phyloP scores from a whole-genome alignment of 2,113 vertebrate genomes.

The Scortum barcoo region DNA sequence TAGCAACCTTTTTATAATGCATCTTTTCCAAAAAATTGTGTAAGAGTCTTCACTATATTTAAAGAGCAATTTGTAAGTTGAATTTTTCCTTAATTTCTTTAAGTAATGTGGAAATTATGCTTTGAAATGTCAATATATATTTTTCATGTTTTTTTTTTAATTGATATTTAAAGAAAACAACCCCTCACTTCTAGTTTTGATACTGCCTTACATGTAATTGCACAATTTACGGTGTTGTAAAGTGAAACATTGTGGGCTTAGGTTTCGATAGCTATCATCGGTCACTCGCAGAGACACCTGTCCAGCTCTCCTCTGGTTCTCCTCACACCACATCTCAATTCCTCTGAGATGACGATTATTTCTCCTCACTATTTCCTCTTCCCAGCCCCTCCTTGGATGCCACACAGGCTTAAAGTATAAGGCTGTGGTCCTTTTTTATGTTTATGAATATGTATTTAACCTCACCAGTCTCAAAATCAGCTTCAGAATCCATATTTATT shows the following conservation, averaged over 20 bases:
- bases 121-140: neutral
- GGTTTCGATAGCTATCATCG: neutral
- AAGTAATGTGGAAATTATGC: neutral
- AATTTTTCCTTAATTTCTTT: neutral
- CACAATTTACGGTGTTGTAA: neutral
- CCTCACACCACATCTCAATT: neutral
- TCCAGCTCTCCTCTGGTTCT: neutral
- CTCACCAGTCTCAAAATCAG: neutral
- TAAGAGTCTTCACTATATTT: neutral
- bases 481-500: neutral
- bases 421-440: neutral
- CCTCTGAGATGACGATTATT: neutral
- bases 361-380: neutral
- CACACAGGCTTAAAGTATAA: neutral
- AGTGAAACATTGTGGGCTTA: neutral
- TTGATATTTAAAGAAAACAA: neutral
- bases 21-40: neutral
- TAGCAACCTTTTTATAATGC: neutral
- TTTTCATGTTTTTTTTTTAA: slow-evolving; percentile 10
- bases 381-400: neutral
- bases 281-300: neutral
- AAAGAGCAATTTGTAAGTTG: neutral
- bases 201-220: slow-evolving; percentile 1
- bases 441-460: slow-evolving; percentile 2
- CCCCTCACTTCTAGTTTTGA: neutral